phyloP scores from a whole-genome alignment of 2,113 vertebrate species.

The Oryzias javanicus region DNA sequence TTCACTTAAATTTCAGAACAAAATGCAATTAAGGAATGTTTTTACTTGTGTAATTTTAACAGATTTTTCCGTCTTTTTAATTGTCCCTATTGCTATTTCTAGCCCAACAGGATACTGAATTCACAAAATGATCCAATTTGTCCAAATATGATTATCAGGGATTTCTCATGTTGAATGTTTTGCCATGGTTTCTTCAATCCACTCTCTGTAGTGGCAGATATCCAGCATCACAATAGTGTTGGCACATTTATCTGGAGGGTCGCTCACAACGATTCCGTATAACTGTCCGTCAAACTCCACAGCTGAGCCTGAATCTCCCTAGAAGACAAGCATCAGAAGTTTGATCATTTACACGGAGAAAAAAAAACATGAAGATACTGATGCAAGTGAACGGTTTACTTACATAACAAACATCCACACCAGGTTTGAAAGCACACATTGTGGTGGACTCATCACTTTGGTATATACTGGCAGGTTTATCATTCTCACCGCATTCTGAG shows the following conservation, averaged over 20 bases:
- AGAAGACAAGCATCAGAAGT: background rate
- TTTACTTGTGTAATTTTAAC: too few relatives aligned
- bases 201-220: conserved; percentile 27
- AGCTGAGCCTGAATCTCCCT: conserved; percentile 37
- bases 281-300: conserved; percentile 14
- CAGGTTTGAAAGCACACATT: conserved; percentile 22
- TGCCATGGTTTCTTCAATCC: conserved; percentile 29
- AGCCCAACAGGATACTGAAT: too few relatives aligned
- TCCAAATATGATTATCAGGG: too few relatives aligned
- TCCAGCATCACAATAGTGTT: conserved; percentile 21
- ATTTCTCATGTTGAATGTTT: too few relatives aligned
- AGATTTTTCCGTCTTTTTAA: too few relatives aligned
- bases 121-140: too few relatives aligned
- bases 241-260: conserved; percentile 26
- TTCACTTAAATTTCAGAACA: too few relatives aligned
- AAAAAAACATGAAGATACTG: background rate
- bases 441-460: conserved; percentile 3
- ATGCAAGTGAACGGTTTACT: conserved; percentile 5
- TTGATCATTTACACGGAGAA: background rate
- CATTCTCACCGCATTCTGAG: background rate
- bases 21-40: too few relatives aligned
- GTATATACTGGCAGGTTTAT: conserved; percentile 17
- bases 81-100: too few relatives aligned
- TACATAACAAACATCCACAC: conserved; percentile 33
- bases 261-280: conserved; percentile 25